These are phyloP conservation scores for Barypeithes pellucidus DNA, from an alignment of 2,888 invertebrate genomes.

Conservation along the genomic window DNA sequence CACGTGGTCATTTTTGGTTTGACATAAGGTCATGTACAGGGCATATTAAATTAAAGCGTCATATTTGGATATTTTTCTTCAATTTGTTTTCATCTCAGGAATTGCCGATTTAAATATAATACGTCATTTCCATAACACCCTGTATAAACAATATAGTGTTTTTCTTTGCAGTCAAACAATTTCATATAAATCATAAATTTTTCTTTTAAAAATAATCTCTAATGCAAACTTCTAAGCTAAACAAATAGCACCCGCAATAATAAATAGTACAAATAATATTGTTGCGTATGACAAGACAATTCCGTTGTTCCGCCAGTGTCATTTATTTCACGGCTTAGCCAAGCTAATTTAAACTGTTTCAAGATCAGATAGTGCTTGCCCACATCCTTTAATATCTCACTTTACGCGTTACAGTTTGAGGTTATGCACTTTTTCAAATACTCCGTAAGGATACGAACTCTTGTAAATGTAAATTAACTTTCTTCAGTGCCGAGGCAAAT, in stretches of 20 bases:
- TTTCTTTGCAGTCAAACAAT: too few relatives aligned
- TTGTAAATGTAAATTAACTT: conserved; percentile 29
- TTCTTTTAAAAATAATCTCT: too few relatives aligned
- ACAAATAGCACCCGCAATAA: neutral
- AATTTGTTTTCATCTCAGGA: too few relatives aligned
- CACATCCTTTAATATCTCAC: conserved; percentile 42
- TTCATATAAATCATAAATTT: too few relatives aligned
- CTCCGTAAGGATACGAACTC: conserved; percentile 3
- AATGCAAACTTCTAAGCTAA: neutral
- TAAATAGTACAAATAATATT: neutral
- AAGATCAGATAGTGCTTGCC: conserved; percentile 35
- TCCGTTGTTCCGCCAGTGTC: conserved; percentile 26
- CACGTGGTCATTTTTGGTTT: too few relatives aligned
- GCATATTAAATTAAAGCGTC: too few relatives aligned
- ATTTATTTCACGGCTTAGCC: conserved; percentile 17
- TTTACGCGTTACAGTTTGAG: conserved; percentile 36
- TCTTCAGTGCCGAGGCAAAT: conserved; percentile 21
- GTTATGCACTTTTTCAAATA: conserved; percentile 32
- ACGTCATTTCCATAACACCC: too few relatives aligned
- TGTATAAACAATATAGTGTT: too few relatives aligned
- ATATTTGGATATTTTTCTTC: too few relatives aligned
- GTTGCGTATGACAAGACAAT: conserved; percentile 26
- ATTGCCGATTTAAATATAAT: too few relatives aligned
- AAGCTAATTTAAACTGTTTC: conserved; percentile 25
- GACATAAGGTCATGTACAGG: too few relatives aligned